phyloP scores from a whole-genome alignment of 2,888 invertebrate species.

The Melanargia galathea region DNA sequence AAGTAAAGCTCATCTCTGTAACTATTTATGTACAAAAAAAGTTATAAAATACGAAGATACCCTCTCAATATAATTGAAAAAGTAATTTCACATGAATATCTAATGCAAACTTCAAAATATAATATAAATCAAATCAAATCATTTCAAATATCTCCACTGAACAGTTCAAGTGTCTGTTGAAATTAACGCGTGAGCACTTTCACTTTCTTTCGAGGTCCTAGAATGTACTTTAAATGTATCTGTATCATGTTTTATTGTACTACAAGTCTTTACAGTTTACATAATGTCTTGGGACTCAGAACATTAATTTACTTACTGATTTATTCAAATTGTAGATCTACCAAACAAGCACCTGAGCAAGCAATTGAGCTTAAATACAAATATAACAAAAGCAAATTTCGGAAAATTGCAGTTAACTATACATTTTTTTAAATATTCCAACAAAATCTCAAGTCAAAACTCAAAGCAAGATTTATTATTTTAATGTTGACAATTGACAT shows the following conservation, averaged over 20 bases:
- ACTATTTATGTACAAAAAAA: neutral
- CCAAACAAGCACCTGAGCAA: neutral
- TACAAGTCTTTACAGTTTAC: constrained; percentile 36
- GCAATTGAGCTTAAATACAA: neutral
- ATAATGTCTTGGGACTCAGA: constrained; percentile 35
- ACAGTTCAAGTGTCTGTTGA: constrained; percentile 11
- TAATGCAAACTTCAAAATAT: no score
- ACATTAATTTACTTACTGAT: constrained; percentile 25
- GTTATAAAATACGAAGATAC: neutral
- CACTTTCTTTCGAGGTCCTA: constrained; percentile 44
- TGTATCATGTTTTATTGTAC: constrained; percentile 32
- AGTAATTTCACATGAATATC: no score
- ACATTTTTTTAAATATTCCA: constrained; percentile 2
- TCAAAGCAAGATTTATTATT: neutral
- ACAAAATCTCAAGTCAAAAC: constrained; percentile 1
- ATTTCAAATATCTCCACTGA: constrained; percentile 21
- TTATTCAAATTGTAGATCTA: constrained; percentile 14
- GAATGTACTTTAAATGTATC: constrained; percentile 27
- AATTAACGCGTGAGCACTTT: constrained; percentile 45
- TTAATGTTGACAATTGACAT: no score
- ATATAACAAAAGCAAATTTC: neutral
- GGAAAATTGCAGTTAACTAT: neutral
- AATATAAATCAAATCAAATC: no score
- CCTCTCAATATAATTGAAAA: neutral
- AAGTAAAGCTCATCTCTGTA: neutral